Evolutionary conservation across 2,888 invertebrate species (phyloP).

Genomic region (Mantis religiosa): DNA sequence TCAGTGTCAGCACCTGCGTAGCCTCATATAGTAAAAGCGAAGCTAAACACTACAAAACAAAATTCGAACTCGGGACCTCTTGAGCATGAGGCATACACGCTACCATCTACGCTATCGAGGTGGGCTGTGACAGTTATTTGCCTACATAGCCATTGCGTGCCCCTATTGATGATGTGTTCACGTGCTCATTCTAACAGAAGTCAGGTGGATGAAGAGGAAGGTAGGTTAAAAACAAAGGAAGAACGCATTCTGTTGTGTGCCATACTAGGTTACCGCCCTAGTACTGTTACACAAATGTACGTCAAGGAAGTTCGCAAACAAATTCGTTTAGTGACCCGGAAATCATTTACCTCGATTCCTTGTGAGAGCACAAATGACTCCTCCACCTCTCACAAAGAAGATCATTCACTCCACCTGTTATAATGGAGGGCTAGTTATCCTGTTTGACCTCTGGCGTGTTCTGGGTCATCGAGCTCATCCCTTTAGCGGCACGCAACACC

Average conservation of each 20-base stretch:
- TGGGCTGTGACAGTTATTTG: too few relatives aligned
- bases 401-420: slow-evolving; percentile 2
- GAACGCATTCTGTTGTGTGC: not conserved
- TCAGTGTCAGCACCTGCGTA: too few relatives aligned
- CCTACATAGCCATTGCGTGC: too few relatives aligned
- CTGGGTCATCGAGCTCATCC: slow-evolving; percentile 15
- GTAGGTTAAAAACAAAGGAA: not conserved
- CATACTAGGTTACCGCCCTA: not conserved
- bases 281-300: not conserved
- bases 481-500: slow-evolving; percentile 7
- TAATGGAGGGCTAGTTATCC: not conserved
- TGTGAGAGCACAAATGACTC: not conserved
- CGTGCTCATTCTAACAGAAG: too few relatives aligned
- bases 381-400: not conserved
- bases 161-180: too few relatives aligned
- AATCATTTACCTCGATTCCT: not conserved
- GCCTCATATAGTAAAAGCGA: too few relatives aligned
- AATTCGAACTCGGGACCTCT: too few relatives aligned
- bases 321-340: not conserved
- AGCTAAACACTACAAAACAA: too few relatives aligned
- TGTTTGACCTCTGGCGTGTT: slow-evolving; percentile 3
- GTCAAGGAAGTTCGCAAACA: not conserved
- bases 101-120: too few relatives aligned
- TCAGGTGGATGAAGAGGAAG: not conserved
- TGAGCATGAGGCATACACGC: too few relatives aligned